Conservation (phyloP, 2,797 vertebrate genomes). For the Lacerta bilineata region DNA sequence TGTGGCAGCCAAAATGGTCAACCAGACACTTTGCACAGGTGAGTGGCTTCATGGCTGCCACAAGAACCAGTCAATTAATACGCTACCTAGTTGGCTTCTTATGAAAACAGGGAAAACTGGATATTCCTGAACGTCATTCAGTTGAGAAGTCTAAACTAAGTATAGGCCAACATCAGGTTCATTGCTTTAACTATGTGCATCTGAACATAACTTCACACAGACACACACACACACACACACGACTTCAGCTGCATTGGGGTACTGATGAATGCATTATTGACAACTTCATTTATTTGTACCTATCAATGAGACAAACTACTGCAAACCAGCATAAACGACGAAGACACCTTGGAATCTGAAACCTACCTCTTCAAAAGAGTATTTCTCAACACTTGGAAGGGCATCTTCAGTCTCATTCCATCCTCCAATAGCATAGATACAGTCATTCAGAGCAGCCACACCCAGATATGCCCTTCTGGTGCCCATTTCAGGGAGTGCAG, state of each 20-base stretch:
- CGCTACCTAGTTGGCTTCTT: too few species aligned
- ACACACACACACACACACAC: not conserved
- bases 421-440: conserved; percentile 94
- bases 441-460: conserved; percentile 92
- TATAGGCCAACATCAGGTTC: too few species aligned
- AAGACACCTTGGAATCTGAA: not conserved
- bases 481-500: conserved; percentile 91
- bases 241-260: not conserved
- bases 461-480: conserved; percentile 93
- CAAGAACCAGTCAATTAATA: not conserved
- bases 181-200: not conserved
- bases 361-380: conserved; percentile 93
- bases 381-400: conserved; percentile 94
- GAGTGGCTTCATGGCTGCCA: not conserved
- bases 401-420: conserved; percentile 95
- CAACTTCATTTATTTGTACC: not conserved
- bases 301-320: not conserved
- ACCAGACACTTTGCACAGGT: not conserved
- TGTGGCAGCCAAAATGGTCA: not conserved
- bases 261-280: not conserved
- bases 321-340: not conserved
- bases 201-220: not conserved
- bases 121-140: not conserved
- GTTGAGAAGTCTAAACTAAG: not conserved
- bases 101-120: not conserved